These are phyloP conservation scores for Apistogramma diplotaenia DNA, from an alignment of 2,113 vertebrate species.

Conservation along the genomic window DNA sequence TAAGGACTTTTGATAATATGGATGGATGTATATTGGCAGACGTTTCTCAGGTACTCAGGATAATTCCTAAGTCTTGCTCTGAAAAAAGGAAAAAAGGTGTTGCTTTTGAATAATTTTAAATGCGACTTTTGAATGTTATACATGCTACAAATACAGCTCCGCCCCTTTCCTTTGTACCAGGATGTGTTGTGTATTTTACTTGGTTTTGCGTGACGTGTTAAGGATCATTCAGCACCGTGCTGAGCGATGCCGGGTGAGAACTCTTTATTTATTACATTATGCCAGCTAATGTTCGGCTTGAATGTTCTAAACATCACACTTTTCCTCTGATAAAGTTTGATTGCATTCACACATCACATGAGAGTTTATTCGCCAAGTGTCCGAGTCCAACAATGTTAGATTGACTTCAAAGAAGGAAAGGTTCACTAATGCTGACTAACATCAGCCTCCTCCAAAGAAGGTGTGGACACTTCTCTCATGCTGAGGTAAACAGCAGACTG, in stretches of 20 bases:
- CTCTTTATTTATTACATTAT: background rate
- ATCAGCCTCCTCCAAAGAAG: too few relatives aligned
- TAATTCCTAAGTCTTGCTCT: background rate
- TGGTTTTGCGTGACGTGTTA: background rate
- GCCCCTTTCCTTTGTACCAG: background rate
- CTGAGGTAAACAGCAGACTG: too few relatives aligned
- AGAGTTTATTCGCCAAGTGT: too few relatives aligned
- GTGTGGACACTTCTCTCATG: too few relatives aligned
- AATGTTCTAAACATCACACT: too few relatives aligned
- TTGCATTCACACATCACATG: too few relatives aligned
- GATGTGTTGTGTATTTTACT: background rate
- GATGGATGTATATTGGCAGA: background rate
- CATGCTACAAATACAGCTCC: background rate
- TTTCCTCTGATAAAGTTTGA: too few relatives aligned
- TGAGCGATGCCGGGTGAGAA: background rate
- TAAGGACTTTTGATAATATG: background rate
- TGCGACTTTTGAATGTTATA: background rate
- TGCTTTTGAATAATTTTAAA: background rate
- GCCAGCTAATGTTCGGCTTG: too few relatives aligned
- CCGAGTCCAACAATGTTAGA: too few relatives aligned
- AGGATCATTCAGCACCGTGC: background rate
- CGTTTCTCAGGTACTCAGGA: background rate
- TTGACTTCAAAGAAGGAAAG: too few relatives aligned
- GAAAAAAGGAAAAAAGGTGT: background rate
- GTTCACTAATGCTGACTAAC: too few relatives aligned